Evolutionary conservation across 2,888 invertebrate genomes (phyloP).

Genomic region (Stenodera caucasica): DNA sequence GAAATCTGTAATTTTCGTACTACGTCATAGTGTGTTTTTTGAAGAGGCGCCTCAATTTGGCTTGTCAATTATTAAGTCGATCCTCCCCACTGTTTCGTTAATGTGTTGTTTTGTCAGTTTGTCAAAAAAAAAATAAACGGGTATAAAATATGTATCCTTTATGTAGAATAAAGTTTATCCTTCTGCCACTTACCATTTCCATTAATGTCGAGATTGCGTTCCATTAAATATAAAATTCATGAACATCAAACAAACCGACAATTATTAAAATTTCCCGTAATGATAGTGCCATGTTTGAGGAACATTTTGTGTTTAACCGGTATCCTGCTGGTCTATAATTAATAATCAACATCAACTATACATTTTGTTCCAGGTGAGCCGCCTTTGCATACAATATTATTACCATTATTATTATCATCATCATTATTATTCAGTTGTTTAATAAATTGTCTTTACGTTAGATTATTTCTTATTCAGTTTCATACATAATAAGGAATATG

Average conservation of each 20-base stretch:
- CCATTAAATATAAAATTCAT: conserved; percentile 27
- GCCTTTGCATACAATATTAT: conserved; percentile 34
- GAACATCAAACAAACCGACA: conserved; percentile 27
- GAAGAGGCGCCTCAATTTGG: too few species aligned
- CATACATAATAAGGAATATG: background rate
- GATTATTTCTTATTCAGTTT: conserved; percentile 10
- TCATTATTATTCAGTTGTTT: background rate
- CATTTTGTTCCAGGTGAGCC: conserved; percentile 40
- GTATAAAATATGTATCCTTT: background rate
- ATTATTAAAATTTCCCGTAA: conserved; percentile 30
- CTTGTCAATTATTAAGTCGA: too few species aligned
- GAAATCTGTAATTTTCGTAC: too few species aligned
- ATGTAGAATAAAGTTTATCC: background rate
- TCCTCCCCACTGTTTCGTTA: background rate
- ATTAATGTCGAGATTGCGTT: conserved; percentile 22
- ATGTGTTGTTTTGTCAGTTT: background rate
- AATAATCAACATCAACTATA: conserved; percentile 45
- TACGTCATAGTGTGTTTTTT: too few species aligned
- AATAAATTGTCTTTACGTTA: conserved; percentile 10
- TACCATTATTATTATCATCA: conserved; percentile 6
- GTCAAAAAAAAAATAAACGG: background rate
- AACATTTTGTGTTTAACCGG: conserved; percentile 46
- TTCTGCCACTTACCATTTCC: conserved; percentile 8
- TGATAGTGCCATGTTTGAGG: conserved; percentile 30
- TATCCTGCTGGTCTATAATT: conserved; percentile 45